Percentiles rank a stretch among this genome's conserved stretches.
Conservation (phyloP, 2,888 invertebrate genomes). For the Antitype chi region DNA sequence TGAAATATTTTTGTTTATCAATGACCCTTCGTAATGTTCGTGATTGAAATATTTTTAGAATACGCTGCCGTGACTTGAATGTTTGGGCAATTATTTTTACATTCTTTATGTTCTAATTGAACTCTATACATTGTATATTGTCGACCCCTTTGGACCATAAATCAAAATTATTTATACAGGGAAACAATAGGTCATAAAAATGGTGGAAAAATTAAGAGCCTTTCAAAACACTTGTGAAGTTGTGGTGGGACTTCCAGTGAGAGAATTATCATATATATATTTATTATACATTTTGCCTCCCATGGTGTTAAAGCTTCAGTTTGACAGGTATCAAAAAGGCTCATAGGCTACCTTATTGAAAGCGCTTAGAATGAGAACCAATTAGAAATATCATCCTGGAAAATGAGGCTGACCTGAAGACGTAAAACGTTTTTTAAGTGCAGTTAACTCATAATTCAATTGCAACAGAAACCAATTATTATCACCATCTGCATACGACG, state of each 20-base stretch:
- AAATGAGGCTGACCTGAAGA: background rate
- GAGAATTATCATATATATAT: background rate
- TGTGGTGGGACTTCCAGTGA: background rate
- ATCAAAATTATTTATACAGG: conserved; percentile 15
- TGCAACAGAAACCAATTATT: conserved; percentile 42
- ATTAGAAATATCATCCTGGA: background rate
- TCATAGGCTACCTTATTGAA: background rate
- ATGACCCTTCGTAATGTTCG: conserved; percentile 69
- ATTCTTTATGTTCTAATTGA: conserved; percentile 52
- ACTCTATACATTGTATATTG: conserved; percentile 12
- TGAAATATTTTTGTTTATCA: conserved; percentile 83
- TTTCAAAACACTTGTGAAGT: conserved; percentile 3
- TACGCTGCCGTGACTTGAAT: conserved; percentile 39
- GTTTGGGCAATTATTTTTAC: conserved; percentile 44
- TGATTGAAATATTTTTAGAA: conserved; percentile 66
- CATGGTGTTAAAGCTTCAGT: background rate
- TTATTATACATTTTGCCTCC: background rate
- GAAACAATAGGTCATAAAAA: conserved; percentile 8
- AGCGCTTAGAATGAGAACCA: background rate
- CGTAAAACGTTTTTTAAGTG: background rate
- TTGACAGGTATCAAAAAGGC: background rate
- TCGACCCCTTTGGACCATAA: conserved; percentile 21
- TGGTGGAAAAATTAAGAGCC: background rate
- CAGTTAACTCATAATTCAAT: conserved; percentile 17
- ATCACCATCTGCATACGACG: conserved; percentile 43